Evolutionary conservation across 2,797 vertebrate species (phyloP), one percentile per base, ranked within the genome.

Genomic region (Buceros bicornis): DNA sequence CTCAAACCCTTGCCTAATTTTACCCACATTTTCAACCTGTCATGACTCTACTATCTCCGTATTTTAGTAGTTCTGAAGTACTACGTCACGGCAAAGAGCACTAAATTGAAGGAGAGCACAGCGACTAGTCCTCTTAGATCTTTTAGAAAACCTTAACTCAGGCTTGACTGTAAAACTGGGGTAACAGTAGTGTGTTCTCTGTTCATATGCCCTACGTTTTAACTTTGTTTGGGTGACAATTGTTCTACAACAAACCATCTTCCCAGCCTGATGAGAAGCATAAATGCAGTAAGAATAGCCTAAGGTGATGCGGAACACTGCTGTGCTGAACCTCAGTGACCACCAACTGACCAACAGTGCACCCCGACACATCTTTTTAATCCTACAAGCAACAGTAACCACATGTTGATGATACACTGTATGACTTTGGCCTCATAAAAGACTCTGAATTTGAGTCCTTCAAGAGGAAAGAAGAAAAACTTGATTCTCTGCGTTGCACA

Each of bases 401-500:
- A 88, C 10, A 26, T 10, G 19, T 66, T 91, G 79, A 77, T 3
- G 16, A 69, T 33, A 73, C 37, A 40, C 18, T 13, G 10, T 17
- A 56, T 57, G 43, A 86, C 92, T 90, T 69, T 37, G 17, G n/a
- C 65, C 42, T 74, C 87, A 65, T 72, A 89, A 91, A 94, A 79
- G 13, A 21, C 29, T 71, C 73, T 74, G 81, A 82, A 16, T 82
- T 53, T 93, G 26, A 50, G 33, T 42, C 57, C 78, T 83, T 66
- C 53, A 33, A 92, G 84, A 78, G 82, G 40, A 65, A 95, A 94
- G 95, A 96, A 90, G 93, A 95, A 96, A 95, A 97, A 94, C 97
- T 81, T 82, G 82, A 97, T 93, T 72, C 43, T 37, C 80, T 28
- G 24, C 11, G 12, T 85, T 95, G 62, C 71, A 67, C 71, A 90